Conservation (phyloP, 2,113 vertebrate species). For the Prolemur simus region DNA sequence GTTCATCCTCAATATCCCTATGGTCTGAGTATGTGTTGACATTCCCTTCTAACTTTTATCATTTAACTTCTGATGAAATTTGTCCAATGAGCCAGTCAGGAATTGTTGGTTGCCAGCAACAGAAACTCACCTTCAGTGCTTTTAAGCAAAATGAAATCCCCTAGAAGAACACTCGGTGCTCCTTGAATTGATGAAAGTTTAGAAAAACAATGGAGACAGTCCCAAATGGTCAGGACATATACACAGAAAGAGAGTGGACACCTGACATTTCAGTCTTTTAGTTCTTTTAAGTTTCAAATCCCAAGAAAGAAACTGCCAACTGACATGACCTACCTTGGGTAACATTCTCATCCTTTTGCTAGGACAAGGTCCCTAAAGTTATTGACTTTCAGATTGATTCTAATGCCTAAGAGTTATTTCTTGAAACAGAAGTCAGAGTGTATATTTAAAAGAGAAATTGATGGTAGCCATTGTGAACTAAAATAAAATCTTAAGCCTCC, state of each 20-base stretch:
- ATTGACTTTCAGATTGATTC: background rate
- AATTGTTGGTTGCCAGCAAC: background rate
- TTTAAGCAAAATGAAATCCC: background rate
- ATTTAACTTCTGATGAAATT: background rate
- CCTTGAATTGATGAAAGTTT: background rate
- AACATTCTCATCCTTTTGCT: background rate
- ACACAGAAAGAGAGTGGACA: background rate
- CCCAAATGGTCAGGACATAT: background rate
- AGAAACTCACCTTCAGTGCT: background rate
- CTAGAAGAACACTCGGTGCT: background rate
- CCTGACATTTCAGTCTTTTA: background rate
- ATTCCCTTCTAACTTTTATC: background rate
- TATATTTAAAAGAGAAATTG: background rate
- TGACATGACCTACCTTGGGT: background rate
- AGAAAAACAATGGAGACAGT: background rate
- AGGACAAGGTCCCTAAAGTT: background rate
- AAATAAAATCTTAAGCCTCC: too few relatives aligned
- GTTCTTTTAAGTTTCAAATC: background rate
- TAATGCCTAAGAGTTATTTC: background rate
- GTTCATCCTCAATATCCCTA: background rate
- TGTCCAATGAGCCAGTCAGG: background rate
- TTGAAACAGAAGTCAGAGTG: background rate
- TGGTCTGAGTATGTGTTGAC: background rate
- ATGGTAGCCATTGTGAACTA: too few relatives aligned
- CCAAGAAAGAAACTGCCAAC: background rate